Conservation (phyloP, 2,113 vertebrate genomes). For the Ceratotherium simum region DNA sequence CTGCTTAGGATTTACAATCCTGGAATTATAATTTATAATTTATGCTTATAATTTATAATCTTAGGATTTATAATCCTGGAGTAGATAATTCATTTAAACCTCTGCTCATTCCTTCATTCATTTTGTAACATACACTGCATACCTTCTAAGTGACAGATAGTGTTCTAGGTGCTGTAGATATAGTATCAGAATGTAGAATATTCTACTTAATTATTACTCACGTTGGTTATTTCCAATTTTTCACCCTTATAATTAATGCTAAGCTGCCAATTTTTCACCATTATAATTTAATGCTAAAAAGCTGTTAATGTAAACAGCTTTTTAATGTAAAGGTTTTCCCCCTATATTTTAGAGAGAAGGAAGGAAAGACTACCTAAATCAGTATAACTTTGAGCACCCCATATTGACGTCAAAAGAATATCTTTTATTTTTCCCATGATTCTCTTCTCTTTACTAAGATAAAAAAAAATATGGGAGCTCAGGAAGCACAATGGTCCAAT, state of each 20-base stretch:
- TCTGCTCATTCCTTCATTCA: not conserved
- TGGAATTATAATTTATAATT: not conserved
- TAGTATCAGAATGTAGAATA: not conserved
- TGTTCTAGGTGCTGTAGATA: not conserved
- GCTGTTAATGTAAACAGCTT: too few relatives aligned
- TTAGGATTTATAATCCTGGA: not conserved
- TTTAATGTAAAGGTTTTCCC: not conserved
- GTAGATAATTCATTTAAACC: not conserved
- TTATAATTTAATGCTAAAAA: not conserved
- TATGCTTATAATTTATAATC: not conserved
- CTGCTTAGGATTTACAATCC: not conserved
- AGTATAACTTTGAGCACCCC: not conserved
- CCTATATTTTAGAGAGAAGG: not conserved
- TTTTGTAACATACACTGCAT: slow-evolving; percentile 2
- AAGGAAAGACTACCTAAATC: not conserved
- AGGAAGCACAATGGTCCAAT: not conserved
- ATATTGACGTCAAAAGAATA: not conserved
- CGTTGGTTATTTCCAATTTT: not conserved
- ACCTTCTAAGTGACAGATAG: not conserved
- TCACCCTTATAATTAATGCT: not conserved
- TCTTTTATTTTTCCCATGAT: not conserved
- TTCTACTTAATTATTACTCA: not conserved
- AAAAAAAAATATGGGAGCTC: not conserved
- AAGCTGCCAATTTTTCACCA: not conserved
- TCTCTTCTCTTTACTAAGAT: not conserved